Percentiles rank a stretch among this genome's conserved stretches.
Conservation (phyloP, 2,797 vertebrate genomes). For the Enteromius afrohamiltoni region DNA sequence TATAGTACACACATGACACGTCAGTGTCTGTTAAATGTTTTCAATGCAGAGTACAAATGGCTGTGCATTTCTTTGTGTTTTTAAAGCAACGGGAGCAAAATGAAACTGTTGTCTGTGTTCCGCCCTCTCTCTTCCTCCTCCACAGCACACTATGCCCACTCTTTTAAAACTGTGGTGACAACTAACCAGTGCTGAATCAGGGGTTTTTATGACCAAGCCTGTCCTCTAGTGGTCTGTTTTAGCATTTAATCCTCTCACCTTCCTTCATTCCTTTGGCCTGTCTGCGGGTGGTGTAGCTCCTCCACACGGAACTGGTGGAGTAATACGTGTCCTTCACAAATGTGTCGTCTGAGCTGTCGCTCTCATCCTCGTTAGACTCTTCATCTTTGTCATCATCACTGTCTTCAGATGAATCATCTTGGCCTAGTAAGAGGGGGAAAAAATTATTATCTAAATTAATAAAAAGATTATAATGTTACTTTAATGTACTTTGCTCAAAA, state of each 20-base stretch:
- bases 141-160: too few relatives aligned
- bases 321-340: slow-evolving; percentile 92
- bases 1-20: too few relatives aligned
- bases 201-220: background rate
- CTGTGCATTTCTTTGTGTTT: too few relatives aligned
- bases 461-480: too few relatives aligned
- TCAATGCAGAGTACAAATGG: too few relatives aligned
- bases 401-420: slow-evolving; percentile 74
- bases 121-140: too few relatives aligned
- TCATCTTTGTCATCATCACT: slow-evolving; percentile 77
- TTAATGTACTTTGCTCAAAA: background rate
- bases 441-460: background rate
- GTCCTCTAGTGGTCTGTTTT: background rate
- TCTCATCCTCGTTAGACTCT: slow-evolving; percentile 89
- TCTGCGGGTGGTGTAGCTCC: slow-evolving; percentile 93
- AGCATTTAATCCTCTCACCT: slow-evolving; percentile 66
- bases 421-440: slow-evolving; percentile 62
- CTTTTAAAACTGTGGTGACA: too few relatives aligned
- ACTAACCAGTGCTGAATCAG: too few relatives aligned
- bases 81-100: too few relatives aligned
- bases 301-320: slow-evolving; percentile 89
- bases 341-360: slow-evolving; percentile 93
- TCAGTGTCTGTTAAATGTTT: too few relatives aligned
- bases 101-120: too few relatives aligned
- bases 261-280: slow-evolving; percentile 92